Base-by-base conservation (phyloP, 2,888 invertebrate species). In the Chymomyza amoena region DNA sequence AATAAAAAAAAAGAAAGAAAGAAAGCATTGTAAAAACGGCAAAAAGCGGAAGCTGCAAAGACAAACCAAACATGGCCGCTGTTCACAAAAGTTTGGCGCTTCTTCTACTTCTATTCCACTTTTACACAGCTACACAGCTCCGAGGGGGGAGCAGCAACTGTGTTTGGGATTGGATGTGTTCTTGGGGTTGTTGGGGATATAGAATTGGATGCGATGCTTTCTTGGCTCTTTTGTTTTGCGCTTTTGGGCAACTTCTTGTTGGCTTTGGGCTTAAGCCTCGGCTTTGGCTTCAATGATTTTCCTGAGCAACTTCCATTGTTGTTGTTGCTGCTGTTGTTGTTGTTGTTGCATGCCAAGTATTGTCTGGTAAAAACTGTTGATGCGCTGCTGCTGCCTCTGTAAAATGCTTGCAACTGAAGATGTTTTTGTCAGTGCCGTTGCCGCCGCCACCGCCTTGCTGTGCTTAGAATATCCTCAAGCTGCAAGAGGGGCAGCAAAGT, bases 31-130 rank as follows among this genome's bases (percentile, higher is more conserved):
- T 56, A 75, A 73, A 68, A 73, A 65, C 68, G 67, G 67, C 57
- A 69, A 72, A 78, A 84, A 80, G 72, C 90, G 88, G 89, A 90
- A 89, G 84, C 89, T 90, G 81, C 76, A 89, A 90, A 90, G 90
- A 89, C 90, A 90, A 90, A 90, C 90, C 90, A 89, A 90, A 90
- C 89, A 90, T 89, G 90, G 89, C 39, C 87, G 89, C 80, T 79
- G 78, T 76, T 81, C 80, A 84, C 69, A 85, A 87, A 88, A 69
- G 68, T 51, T 57, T 56, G 32, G 60, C 69, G 61, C 20, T 54
- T 45, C 20, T 54, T 45, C 62, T 13, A 60, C 60, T 60, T 28
- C 60, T n/a, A n/a, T 36, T 39, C 39, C 1, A 64, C 56, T 64
- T 39, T 36, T 28, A 54, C 51, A n/a, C 51, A n/a, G 73, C 68